These are phyloP conservation scores for Molorchus minor DNA, from an alignment of 2,888 invertebrate genomes.

Conservation along the genomic window DNA sequence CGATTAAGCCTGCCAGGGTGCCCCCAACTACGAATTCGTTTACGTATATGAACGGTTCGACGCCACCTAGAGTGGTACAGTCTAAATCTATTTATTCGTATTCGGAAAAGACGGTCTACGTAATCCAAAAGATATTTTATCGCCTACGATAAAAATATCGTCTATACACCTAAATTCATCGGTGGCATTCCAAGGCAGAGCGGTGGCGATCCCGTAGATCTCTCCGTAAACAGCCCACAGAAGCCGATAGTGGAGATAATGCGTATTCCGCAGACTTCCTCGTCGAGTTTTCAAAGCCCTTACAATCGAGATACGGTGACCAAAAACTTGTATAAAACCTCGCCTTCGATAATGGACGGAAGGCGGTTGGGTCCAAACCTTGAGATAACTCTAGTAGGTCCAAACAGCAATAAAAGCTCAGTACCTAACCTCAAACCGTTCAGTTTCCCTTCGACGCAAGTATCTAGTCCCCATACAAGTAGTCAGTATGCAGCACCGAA, in stretches of 20 bases:
- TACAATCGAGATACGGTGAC: constrained; percentile 41
- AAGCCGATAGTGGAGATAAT: constrained; percentile 69
- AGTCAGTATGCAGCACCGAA: constrained; percentile 60
- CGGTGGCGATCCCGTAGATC: constrained; percentile 70
- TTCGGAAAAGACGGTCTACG: constrained; percentile 73
- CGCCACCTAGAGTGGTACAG: constrained; percentile 70
- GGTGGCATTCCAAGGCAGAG: constrained; percentile 57
- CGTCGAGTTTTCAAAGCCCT: constrained; percentile 20
- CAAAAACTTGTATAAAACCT: constrained; percentile 48
- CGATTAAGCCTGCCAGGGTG: constrained; percentile 33
- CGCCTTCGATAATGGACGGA: constrained; percentile 58
- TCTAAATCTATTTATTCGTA: constrained; percentile 72
- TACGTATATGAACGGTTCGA: constrained; percentile 44
- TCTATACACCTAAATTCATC: constrained; percentile 59
- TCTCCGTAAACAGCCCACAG: constrained; percentile 68
- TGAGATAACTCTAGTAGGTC: constrained; percentile 74
- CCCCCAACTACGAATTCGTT: constrained; percentile 12
- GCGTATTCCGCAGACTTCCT: constrained; percentile 61
- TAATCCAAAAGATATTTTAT: constrained; percentile 75
- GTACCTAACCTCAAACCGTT: constrained; percentile 14
- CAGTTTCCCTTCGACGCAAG: constrained; percentile 18
- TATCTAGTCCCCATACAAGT: constrained; percentile 27
- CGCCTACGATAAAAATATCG: constrained; percentile 64
- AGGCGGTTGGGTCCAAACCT: constrained; percentile 71
- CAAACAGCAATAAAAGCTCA: constrained; percentile 33